A percentile compares a stretch with the other conserved stretches of the same genome.
Evolutionary conservation across 2,888 invertebrate genomes (phyloP).

Genomic region (Deilephila porcellus): DNA sequence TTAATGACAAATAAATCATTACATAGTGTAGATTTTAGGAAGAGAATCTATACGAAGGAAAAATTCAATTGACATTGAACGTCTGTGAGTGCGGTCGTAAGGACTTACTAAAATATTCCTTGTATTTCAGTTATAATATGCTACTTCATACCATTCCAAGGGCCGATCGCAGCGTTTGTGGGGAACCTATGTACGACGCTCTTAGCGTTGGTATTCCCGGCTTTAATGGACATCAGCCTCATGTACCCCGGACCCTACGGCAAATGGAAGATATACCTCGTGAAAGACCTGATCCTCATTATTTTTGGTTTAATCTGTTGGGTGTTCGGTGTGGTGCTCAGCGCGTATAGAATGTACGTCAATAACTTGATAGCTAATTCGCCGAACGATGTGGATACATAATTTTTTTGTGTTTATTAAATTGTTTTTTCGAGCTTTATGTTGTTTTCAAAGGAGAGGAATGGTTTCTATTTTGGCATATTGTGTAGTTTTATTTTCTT

Average conservation of each 20-base stretch:
- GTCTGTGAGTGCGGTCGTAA: background rate
- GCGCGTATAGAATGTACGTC: constrained; percentile 58
- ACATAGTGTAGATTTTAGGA: no score
- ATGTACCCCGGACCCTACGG: constrained; percentile 63
- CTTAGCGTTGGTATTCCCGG: constrained; percentile 64
- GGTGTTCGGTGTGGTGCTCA: constrained; percentile 52
- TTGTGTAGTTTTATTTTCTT: no score
- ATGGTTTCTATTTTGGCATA: no score
- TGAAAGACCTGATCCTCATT: constrained; percentile 57
- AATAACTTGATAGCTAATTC: constrained; percentile 48
- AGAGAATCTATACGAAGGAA: no score
- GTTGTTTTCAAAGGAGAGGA: background rate
- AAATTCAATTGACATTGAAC: no score
- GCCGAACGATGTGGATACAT: constrained; percentile 42
- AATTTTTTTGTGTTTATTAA: background rate
- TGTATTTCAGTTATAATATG: constrained; percentile 63
- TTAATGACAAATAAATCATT: no score
- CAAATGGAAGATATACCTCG: constrained; percentile 46
- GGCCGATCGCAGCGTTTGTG: constrained; percentile 66
- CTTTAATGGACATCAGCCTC: constrained; percentile 66
- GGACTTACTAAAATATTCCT: background rate
- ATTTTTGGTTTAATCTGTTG: constrained; percentile 49
- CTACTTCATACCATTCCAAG: constrained; percentile 64
- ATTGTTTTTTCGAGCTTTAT: background rate
- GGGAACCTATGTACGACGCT: constrained; percentile 65